phyloP scores from a whole-genome alignment of 1,140 invertebrate species.

The Danaus plexippus region DNA sequence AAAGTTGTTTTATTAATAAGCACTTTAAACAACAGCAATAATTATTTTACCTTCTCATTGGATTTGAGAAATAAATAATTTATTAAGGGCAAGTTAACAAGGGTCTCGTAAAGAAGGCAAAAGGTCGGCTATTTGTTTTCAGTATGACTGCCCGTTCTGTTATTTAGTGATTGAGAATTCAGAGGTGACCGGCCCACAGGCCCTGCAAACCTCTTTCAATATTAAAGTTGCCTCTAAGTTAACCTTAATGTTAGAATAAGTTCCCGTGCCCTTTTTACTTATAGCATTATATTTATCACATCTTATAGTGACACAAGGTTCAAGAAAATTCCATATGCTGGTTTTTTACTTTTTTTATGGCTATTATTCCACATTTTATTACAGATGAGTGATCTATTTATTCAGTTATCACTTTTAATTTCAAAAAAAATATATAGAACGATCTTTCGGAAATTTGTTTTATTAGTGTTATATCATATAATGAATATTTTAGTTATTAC shows the following conservation, averaged over 20 bases:
- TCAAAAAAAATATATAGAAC: no score
- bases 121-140: slow-evolving; percentile 68
- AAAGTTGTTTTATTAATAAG: not conserved
- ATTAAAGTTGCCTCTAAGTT: slow-evolving; percentile 22
- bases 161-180: slow-evolving; percentile 28
- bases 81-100: slow-evolving; percentile 70
- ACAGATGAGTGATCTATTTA: no score
- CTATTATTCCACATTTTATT: no score
- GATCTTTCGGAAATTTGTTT: no score
- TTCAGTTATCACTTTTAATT: no score
- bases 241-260: slow-evolving; percentile 10
- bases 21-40: slow-evolving; percentile 1
- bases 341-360: no score
- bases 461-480: no score
- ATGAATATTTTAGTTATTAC: no score
- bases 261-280: no score
- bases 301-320: no score
- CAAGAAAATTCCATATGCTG: no score
- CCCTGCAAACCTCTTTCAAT: slow-evolving; percentile 39
- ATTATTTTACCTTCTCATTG: not conserved
- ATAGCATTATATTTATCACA: no score
- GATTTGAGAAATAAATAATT: slow-evolving; percentile 58
- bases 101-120: slow-evolving; percentile 69
- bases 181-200: slow-evolving; percentile 26
- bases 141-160: slow-evolving; percentile 35